phyloP scores from a whole-genome alignment of 2,888 invertebrate species.

The Drosophila leonis region DNA sequence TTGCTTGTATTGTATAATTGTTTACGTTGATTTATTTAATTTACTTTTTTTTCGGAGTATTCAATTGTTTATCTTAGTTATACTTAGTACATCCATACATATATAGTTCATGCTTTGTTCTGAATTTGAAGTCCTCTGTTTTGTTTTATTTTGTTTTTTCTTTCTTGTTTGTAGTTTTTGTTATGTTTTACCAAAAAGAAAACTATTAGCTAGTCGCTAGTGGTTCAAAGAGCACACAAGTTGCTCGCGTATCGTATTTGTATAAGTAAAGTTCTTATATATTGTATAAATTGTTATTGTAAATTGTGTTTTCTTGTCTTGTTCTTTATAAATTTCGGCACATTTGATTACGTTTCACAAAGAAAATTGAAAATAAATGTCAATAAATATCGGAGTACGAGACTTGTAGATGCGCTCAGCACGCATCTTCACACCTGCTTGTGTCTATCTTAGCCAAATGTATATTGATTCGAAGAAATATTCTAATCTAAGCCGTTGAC shows the following conservation, averaged over 20 bases:
- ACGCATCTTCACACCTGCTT: constrained; percentile 4
- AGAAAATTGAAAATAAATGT: constrained; percentile 29
- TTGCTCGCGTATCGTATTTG: constrained; percentile 43
- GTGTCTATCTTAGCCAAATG: constrained; percentile 18
- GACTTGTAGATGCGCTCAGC: constrained; percentile 31
- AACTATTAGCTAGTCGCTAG: constrained; percentile 60
- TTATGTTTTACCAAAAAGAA: constrained; percentile 37
- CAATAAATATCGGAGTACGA: constrained; percentile 49
- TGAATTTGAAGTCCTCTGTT: constrained; percentile 54
- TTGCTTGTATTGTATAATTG: constrained; percentile 35
- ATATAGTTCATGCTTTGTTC: constrained; percentile 37
- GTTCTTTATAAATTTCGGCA: constrained; percentile 66
- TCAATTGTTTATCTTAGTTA: constrained; percentile 46
- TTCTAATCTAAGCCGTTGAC: not conserved
- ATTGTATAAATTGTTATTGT: constrained; percentile 71
- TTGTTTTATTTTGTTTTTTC: constrained; percentile 6
- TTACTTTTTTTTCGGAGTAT: constrained; percentile 23
- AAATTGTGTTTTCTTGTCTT: constrained; percentile 72
- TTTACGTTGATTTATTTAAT: constrained; percentile 25
- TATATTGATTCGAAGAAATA: not conserved
- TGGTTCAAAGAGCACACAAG: constrained; percentile 62
- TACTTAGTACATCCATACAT: constrained; percentile 48
- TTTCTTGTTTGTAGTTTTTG: constrained; percentile 28
- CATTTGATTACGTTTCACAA: constrained; percentile 63
- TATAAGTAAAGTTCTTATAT: constrained; percentile 60